Evolutionary conservation across 2,888 invertebrate species (phyloP).

Genomic region (Drosophila helvetica): DNA sequence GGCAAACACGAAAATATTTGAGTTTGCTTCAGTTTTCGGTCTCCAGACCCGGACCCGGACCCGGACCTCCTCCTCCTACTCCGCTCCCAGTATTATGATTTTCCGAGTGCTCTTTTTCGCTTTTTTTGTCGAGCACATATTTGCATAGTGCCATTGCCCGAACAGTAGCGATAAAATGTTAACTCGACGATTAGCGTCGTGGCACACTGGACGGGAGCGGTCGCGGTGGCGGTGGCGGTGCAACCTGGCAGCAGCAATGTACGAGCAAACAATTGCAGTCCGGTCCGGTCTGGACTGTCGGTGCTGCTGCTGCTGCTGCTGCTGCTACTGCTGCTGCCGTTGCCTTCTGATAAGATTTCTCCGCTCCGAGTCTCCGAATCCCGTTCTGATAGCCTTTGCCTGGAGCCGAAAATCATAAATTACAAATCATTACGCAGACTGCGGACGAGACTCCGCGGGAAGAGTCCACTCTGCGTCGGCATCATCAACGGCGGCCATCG

Average conservation of each 20-base stretch:
- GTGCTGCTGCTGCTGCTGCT: constrained; percentile 8
- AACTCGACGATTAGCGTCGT: constrained; percentile 72
- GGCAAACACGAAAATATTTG: constrained; percentile 77
- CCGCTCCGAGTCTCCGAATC: neutral
- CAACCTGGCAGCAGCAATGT: constrained; percentile 4
- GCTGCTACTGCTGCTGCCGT: constrained; percentile 8
- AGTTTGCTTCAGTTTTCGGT: constrained; percentile 57
- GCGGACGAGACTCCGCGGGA: constrained; percentile 6
- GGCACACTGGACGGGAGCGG: constrained; percentile 16
- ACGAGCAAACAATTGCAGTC: constrained; percentile 69
- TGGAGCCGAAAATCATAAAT: constrained; percentile 76
- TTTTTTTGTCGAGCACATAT: constrained; percentile 59
- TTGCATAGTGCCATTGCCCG: constrained; percentile 77
- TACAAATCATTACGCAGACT: constrained; percentile 76
- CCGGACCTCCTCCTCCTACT: neutral
- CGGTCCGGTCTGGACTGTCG: constrained; percentile 15
- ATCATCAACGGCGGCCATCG: constrained; percentile 40
- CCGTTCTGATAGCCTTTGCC: constrained; percentile 62
- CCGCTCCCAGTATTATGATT: constrained; percentile 25
- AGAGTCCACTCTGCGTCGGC: constrained; percentile 43
- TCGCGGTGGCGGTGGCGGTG: neutral
- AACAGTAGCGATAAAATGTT: constrained; percentile 80
- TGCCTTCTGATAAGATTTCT: constrained; percentile 61
- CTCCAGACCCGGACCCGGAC: constrained; percentile 5
- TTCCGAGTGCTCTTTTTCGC: constrained; percentile 44